These are phyloP conservation scores for Danaus plexippus DNA, from an alignment of 1,140 invertebrate species.

Conservation along the genomic window DNA sequence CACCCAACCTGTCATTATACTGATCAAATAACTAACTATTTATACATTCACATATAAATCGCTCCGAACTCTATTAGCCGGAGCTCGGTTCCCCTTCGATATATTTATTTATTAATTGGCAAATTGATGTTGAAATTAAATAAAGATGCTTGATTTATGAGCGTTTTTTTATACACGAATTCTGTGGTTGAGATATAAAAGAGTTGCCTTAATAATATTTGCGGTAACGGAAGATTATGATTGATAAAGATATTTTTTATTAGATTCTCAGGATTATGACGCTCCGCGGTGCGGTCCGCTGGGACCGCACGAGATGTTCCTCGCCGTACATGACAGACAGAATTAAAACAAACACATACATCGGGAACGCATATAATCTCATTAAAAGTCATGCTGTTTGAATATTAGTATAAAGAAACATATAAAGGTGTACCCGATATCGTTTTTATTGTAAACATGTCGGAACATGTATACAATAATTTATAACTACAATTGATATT, in stretches of 20 bases:
- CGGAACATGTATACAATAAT: too few relatives aligned
- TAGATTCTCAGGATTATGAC: slow-evolving; percentile 38
- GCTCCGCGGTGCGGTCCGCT: slow-evolving; percentile 41
- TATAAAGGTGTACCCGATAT: too few relatives aligned
- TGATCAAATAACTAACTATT: slow-evolving; percentile 64
- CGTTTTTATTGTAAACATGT: too few relatives aligned
- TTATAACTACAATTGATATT: too few relatives aligned
- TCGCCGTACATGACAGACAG: too few relatives aligned
- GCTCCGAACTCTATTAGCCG: slow-evolving; percentile 33
- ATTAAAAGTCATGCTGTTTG: too few relatives aligned
- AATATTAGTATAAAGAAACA: too few relatives aligned
- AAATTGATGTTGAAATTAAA: slow-evolving; percentile 35
- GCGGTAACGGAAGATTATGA: slow-evolving; percentile 54
- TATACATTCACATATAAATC: slow-evolving; percentile 44
- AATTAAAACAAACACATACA: too few relatives aligned
- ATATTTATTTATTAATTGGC: slow-evolving; percentile 43
- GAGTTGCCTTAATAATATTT: slow-evolving; percentile 23
- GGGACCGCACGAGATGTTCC: background rate
- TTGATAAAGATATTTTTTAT: slow-evolving; percentile 58
- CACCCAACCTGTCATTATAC: slow-evolving; percentile 61
- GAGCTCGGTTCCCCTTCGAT: slow-evolving; percentile 27
- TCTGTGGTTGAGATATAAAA: background rate
- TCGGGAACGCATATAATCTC: too few relatives aligned
- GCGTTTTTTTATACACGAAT: background rate
- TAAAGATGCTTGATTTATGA: slow-evolving; percentile 21